These are phyloP conservation scores for Drosophila robusta DNA, from an alignment of 2,888 invertebrate species.

Conservation along the genomic window DNA sequence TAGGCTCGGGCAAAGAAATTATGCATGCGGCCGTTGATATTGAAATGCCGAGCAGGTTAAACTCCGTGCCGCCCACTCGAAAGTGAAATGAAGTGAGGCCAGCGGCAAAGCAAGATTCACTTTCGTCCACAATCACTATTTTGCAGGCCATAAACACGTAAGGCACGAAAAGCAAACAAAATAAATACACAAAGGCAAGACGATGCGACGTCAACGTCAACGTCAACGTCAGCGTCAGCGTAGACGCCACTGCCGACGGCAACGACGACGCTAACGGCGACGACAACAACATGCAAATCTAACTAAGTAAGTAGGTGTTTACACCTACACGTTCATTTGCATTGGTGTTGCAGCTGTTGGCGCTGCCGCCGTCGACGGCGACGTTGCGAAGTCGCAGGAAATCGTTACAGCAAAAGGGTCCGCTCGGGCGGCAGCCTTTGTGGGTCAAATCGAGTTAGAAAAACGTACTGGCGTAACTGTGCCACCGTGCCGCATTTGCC, in stretches of 20 bases:
- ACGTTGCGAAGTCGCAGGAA: conserved; percentile 57
- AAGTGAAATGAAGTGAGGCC: conserved; percentile 23
- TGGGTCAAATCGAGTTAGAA: conserved; percentile 66
- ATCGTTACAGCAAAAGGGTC: conserved; percentile 62
- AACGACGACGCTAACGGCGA: neutral
- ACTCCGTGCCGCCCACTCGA: conserved; percentile 48
- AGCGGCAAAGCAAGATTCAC: conserved; percentile 59
- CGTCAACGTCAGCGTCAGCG: neutral
- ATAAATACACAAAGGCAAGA: conserved; percentile 36
- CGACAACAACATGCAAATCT: conserved; percentile 39
- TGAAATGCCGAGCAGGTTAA: conserved; percentile 72
- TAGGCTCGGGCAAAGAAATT: conserved; percentile 70
- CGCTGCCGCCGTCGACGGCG: conserved; percentile 17
- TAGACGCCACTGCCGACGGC: neutral
- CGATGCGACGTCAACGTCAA: neutral
- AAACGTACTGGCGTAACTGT: conserved; percentile 51
- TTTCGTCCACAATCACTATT: conserved; percentile 62
- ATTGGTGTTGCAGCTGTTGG: conserved; percentile 29
- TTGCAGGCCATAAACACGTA: conserved; percentile 77
- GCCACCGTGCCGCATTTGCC: conserved; percentile 56
- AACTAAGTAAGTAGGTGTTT: conserved; percentile 19
- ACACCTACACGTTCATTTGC: conserved; percentile 21
- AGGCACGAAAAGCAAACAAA: conserved; percentile 65
- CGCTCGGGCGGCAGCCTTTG: conserved; percentile 61
- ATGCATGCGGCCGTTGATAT: conserved; percentile 79